A percentile compares a stretch with the other conserved stretches of the same genome.
Conservation (phyloP, 2,113 vertebrate genomes). For the Beaufortia kweichowensis region DNA sequence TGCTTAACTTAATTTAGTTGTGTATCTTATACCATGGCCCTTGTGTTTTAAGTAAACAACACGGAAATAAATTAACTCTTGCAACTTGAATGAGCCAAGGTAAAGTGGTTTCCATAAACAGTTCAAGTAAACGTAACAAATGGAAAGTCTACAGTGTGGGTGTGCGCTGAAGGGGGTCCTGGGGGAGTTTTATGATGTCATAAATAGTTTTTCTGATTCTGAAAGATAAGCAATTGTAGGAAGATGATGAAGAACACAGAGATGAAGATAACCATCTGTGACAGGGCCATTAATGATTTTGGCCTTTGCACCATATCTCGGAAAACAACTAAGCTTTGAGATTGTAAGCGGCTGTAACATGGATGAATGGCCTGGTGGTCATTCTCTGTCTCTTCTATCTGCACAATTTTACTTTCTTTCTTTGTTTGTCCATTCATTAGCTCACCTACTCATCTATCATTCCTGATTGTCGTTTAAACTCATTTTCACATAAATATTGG, state of each 20-base stretch:
- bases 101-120: conserved; percentile 39
- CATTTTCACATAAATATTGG: conserved; percentile 55
- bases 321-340: conserved; percentile 2
- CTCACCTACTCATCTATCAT: background rate
- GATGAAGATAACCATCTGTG: conserved; percentile 51
- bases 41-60: conserved; percentile 28
- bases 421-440: background rate
- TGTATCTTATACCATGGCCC: conserved; percentile 24
- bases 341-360: conserved; percentile 12
- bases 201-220: conserved; percentile 60
- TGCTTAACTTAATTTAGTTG: conserved; percentile 32
- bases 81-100: conserved; percentile 16
- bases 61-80: conserved; percentile 35
- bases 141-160: conserved; percentile 30
- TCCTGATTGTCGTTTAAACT: conserved; percentile 15
- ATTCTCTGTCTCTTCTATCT: conserved; percentile 1
- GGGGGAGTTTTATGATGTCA: conserved; percentile 49
- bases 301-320: conserved; percentile 54
- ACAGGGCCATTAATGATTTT: conserved; percentile 52
- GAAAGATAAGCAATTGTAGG: conserved; percentile 54
- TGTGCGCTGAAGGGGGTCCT: conserved; percentile 38
- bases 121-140: conserved; percentile 21
- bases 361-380: conserved; percentile 31
- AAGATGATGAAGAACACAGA: conserved; percentile 42
- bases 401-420: background rate